Base-by-base conservation (phyloP, 2,113 vertebrate genomes). In the Vulpes lagopus region DNA sequence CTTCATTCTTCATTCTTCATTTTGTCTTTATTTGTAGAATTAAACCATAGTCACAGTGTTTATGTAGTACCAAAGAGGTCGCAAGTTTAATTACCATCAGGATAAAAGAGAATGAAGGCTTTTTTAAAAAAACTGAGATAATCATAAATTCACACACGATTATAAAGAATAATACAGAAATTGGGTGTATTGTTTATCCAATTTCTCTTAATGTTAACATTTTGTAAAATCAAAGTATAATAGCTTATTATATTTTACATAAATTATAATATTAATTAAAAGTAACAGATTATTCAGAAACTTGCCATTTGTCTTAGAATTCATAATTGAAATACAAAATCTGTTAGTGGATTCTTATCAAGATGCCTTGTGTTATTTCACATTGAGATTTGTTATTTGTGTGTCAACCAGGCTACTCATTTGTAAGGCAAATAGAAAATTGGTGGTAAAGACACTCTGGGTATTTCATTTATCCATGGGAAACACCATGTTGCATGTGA, bases 41-140 rank as follows among this genome's bases (percentile, higher is more conserved):
- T 83, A 59, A 91, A 91, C 22, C 57, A 51, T 59, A 73, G 11
- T 73, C 7, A 35, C 83, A 67, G 11, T 92, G 25, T 85, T 86
- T 53, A 85, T 62, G 35, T 11, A 57, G 53, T 62, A 20, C 3
- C 4, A 14, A 80, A 88, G 51, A n/a, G 62, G 90, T 43, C 78
- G 11, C 16, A 69, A 20, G 85, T 64, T 69, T 91, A 65, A 85
- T 83, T 97, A 67, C 10, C 30, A 49, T 64, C 16, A 89, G 82
- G 22, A 69, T 65, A 64, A 79, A 55, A 82, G 43, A 62, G 57
- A 81, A 62, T 86, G 38, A 91, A 80, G 76, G 4, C 15, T 89
- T 64, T 95, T 80, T 49, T 10, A 38, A 89, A 51, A 38, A 62
- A 59, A 95, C 91, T 88, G 22, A 96, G 38, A 53, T 64, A 88